Base-by-base conservation (phyloP, 92 coral and sea anemone genomes). In the Phenganax stokvisi region DNA sequence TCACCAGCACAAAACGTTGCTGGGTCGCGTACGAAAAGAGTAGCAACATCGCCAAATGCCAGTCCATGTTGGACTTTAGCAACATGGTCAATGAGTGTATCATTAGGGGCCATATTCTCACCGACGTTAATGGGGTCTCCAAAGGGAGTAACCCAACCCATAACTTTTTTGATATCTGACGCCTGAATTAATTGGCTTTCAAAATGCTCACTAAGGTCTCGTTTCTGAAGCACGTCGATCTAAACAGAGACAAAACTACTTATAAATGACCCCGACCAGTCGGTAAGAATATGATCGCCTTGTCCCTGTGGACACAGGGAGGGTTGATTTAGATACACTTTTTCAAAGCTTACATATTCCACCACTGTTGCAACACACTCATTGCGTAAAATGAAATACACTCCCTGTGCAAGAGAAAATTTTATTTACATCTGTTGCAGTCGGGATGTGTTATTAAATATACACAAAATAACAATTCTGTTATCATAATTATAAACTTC, bases 281-380 rank as follows among this genome's bases (percentile, higher is more conserved):
- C 65, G 65, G 65, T 6, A 59, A 59, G 65, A 20, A 59, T 59
- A 59, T 59, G 65, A 59, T 6, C 65, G 65, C 65, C 65, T 59
- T 59, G 65, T 0, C 65, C 65, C 65, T 6, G 65, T 20, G 6
- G 65, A 59, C 65, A 20, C 65, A 59, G 65, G 65, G 65, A 20
- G 65, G 65, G 47, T 37, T 37, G 47, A 37, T 37, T 37, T 37
- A 37, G 47, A 37, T 37, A 37, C 47, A 2, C 47, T 2, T 37
- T 37, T 37, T 37, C 47, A 37, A 37, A 37, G 47, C 47, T 37
- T 2, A 37, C 47, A 37, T 37, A 37, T 37, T 37, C 47, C 5
- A 37, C 47, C 47, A 37, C 47, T 37, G 47, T 37, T 2, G 47
- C 47, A 37, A 37, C 47, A 37, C 47, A 37, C 5, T 37, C 47